These are phyloP conservation scores for Maniola jurtina DNA, from an alignment of 1,140 invertebrate genomes.

Conservation along the genomic window DNA sequence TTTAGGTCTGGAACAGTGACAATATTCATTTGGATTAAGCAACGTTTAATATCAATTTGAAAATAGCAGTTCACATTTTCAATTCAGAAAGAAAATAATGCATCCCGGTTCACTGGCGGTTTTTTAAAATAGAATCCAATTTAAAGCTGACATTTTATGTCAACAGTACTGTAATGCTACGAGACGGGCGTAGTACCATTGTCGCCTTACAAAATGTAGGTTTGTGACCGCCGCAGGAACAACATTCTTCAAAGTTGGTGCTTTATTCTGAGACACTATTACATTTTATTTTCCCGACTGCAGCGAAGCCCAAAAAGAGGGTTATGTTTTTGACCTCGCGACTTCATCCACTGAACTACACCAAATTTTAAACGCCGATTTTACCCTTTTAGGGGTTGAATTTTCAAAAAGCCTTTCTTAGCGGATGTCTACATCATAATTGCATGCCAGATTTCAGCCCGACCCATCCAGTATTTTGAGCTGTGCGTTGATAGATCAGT, in stretches of 20 bases:
- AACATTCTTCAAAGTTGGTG: not conserved
- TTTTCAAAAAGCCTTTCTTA: no score
- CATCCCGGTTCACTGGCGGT: not conserved
- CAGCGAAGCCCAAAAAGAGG: no score
- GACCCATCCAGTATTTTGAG: no score
- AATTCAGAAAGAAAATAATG: slow-evolving; percentile 4
- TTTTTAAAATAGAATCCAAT: slow-evolving; percentile 21
- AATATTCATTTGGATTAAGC: not conserved
- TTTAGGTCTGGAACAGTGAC: no score
- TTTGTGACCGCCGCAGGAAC: slow-evolving; percentile 9
- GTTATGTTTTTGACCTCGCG: no score
- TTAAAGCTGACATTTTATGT: slow-evolving; percentile 15
- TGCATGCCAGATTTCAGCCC: no score
- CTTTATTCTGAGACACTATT: not conserved
- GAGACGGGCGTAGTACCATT: slow-evolving; percentile 7
- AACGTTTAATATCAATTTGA: not conserved
- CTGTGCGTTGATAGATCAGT: no score
- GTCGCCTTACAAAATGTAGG: slow-evolving; percentile 11
- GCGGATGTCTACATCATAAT: no score
- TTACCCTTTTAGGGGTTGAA: no score
- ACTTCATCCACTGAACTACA: no score
- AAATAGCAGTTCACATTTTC: not conserved
- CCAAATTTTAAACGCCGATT: no score
- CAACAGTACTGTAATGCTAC: slow-evolving; percentile 2
- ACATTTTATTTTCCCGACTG: no score